Percentiles rank a stretch among this genome's conserved stretches.
These are phyloP conservation scores for Siniperca chuatsi DNA, from an alignment of 2,113 vertebrate species.

Conservation along the genomic window DNA sequence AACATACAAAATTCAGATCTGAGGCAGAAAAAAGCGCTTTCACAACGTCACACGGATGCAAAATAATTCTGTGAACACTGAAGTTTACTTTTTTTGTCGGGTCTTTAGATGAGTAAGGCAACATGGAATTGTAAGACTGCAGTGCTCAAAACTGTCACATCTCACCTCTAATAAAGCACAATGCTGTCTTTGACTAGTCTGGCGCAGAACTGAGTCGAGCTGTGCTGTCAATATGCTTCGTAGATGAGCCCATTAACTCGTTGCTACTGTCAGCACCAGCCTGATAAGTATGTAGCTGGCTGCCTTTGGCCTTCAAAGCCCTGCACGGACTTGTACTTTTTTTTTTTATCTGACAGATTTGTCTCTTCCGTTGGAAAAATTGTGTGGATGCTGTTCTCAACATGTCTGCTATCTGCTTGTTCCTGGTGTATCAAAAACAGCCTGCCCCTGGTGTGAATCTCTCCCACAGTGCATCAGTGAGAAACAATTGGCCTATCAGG, in stretches of 20 bases:
- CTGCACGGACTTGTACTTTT: constrained; percentile 37
- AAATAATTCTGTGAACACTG: constrained; percentile 45
- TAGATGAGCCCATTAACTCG: constrained; percentile 76
- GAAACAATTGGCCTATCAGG: constrained; percentile 66
- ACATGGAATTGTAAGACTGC: constrained; percentile 44
- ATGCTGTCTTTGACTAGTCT: constrained; percentile 63
- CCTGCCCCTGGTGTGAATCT: constrained; percentile 45
- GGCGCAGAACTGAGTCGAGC: constrained; percentile 42
- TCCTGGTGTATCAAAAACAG: constrained; percentile 58
- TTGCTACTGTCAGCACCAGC: constrained; percentile 69
- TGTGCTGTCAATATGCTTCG: constrained; percentile 67
- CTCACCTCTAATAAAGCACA: constrained; percentile 70
- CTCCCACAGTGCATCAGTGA: constrained; percentile 57
- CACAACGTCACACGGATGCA: neutral
- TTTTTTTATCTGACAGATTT: constrained; percentile 68
- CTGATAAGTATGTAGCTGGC: constrained; percentile 62
- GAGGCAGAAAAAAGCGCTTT: constrained; percentile 29
- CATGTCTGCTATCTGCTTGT: constrained; percentile 57
- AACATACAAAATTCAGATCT: constrained; percentile 53
- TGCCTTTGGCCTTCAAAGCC: constrained; percentile 72
- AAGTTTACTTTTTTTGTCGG: constrained; percentile 50
- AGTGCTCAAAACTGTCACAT: constrained; percentile 64
- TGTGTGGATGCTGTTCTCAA: constrained; percentile 46
- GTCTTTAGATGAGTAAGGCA: constrained; percentile 50
- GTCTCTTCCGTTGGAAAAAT: constrained; percentile 61